These are phyloP conservation scores for Ahaetulla prasina DNA, from an alignment of 2,113 vertebrate genomes.

Conservation along the genomic window DNA sequence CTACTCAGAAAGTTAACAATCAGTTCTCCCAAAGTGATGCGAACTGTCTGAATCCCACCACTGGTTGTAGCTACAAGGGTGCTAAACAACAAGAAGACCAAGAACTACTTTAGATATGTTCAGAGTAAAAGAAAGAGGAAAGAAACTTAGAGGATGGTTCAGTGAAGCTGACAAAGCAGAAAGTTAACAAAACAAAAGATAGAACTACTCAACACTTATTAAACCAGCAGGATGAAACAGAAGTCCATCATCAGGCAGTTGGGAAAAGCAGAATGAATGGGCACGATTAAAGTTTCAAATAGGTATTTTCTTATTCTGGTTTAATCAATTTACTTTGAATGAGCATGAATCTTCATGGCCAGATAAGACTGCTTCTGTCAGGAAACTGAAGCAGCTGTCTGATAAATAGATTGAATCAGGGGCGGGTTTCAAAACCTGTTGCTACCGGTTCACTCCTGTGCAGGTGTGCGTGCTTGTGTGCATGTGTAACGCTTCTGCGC, in stretches of 20 bases:
- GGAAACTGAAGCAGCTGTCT: neutral
- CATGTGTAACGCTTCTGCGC: too few relatives aligned
- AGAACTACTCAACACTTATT: neutral
- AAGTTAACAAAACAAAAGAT: neutral
- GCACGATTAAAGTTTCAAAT: neutral
- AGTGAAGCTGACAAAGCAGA: neutral
- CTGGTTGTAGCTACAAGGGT: neutral
- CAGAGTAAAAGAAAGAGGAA: neutral
- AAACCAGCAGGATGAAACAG: neutral
- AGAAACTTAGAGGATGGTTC: neutral
- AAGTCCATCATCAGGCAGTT: neutral
- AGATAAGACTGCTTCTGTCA: neutral
- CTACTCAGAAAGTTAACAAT: too few relatives aligned
- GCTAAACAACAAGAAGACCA: neutral
- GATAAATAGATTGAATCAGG: neutral
- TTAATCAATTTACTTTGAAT: neutral
- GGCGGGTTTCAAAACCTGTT: too few relatives aligned
- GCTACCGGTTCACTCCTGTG: too few relatives aligned
- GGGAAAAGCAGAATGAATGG: neutral
- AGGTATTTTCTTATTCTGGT: neutral
- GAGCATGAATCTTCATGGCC: neutral
- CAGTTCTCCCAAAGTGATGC: too few relatives aligned
- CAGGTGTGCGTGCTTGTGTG: fast-evolving
- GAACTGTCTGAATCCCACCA: too few relatives aligned
- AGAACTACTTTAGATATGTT: neutral